Evolutionary conservation across 1,140 invertebrate species (phyloP).

Genomic region (Drosophila arawakana): DNA sequence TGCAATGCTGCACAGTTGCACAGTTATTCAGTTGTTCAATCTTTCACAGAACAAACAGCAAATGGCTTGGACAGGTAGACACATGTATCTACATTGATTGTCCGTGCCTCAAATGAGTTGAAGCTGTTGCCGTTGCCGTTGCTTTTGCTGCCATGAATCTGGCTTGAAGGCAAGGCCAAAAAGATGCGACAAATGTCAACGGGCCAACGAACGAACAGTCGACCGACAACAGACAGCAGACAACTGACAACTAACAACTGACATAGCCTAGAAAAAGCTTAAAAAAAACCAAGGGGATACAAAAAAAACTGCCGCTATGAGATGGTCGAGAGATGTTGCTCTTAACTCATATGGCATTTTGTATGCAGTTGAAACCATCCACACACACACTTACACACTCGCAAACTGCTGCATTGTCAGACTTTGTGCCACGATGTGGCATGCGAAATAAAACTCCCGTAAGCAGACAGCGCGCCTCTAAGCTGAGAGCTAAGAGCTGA

Average conservation of each 20-base stretch:
- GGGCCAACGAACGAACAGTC: conserved; percentile 31
- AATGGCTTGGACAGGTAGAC: conserved; percentile 33
- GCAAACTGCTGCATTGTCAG: conserved; percentile 67
- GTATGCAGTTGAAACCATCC: conserved; percentile 16
- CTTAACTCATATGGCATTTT: conserved; percentile 67
- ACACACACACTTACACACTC: background rate
- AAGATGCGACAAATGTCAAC: conserved; percentile 74
- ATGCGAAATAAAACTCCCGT: conserved; percentile 79
- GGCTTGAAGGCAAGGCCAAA: conserved; percentile 39
- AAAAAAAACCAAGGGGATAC: no score
- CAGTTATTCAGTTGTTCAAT: conserved; percentile 61
- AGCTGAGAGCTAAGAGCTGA: conserved; percentile 52
- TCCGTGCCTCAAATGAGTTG: conserved; percentile 22
- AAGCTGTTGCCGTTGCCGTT: background rate
- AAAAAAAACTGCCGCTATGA: conserved; percentile 68
- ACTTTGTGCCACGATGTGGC: conserved; percentile 73
- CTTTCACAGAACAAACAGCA: conserved; percentile 54
- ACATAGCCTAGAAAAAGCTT: conserved; percentile 60
- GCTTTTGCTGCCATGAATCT: conserved; percentile 12
- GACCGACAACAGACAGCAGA: conserved; percentile 8
- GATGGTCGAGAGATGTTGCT: conserved; percentile 50
- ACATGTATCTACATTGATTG: conserved; percentile 57
- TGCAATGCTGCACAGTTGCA: conserved; percentile 40
- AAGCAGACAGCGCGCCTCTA: conserved; percentile 75
- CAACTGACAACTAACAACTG: conserved; percentile 35